Conservation (phyloP, 1,140 invertebrate species). For the Lerema accius region DNA sequence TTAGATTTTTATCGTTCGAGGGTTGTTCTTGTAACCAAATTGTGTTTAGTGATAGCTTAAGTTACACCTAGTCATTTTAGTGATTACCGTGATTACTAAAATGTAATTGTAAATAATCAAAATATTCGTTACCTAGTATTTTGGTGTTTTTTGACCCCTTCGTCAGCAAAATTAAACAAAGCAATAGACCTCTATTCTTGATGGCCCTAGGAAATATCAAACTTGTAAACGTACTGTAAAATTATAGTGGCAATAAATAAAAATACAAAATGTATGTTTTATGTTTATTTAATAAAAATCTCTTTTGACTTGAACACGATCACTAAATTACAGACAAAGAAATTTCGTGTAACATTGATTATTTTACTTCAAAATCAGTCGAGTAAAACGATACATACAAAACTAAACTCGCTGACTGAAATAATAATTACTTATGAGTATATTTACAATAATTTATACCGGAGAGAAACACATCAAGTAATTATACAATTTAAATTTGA, state of each 20-base stretch:
- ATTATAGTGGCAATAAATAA: slow-evolving; percentile 36
- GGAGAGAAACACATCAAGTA: slow-evolving; percentile 16
- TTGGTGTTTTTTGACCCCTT: no score
- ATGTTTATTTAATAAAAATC: slow-evolving; percentile 81
- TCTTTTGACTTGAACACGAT: slow-evolving; percentile 82
- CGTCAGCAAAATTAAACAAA: no score
- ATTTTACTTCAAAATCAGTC: slow-evolving; percentile 72
- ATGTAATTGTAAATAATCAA: no score
- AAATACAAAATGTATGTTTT: slow-evolving; percentile 52
- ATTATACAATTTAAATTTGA: not conserved
- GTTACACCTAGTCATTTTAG: no score
- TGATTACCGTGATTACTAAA: no score
- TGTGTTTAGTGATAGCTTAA: no score
- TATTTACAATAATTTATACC: slow-evolving; percentile 50
- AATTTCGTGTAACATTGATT: slow-evolving; percentile 76
- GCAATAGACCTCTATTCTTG: no score
- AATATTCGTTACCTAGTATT: no score
- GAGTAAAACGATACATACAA: slow-evolving; percentile 64
- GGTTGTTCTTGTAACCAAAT: no score
- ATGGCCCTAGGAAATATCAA: no score
- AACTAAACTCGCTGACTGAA: slow-evolving; percentile 65
- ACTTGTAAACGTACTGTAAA: no score
- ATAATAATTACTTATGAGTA: slow-evolving; percentile 51
- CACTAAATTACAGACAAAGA: slow-evolving; percentile 81
- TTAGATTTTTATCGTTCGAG: no score